Evolutionary conservation across 2,797 vertebrate genomes (phyloP).

Genomic region (Danio jaintianensis): DNA sequence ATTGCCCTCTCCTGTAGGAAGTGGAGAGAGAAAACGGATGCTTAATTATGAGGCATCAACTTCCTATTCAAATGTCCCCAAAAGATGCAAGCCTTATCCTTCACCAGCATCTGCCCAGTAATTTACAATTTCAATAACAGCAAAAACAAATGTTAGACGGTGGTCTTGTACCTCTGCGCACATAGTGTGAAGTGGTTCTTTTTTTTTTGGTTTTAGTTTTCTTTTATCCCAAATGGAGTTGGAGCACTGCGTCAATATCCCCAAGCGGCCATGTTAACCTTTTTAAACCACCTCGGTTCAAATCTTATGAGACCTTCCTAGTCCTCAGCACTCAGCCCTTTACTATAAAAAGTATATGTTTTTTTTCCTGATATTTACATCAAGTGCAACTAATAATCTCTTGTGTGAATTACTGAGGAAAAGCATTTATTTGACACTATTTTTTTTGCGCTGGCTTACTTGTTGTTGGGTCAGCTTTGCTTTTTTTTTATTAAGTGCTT

Average conservation of each 20-base stretch:
- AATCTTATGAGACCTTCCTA: conserved; percentile 35
- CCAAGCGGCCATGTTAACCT: conserved; percentile 61
- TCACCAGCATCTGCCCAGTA: conserved; percentile 66
- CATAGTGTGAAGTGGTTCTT: conserved; percentile 64
- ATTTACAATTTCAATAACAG: conserved; percentile 72
- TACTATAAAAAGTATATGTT: conserved; percentile 64
- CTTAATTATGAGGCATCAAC: conserved; percentile 7
- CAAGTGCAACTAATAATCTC: conserved; percentile 66
- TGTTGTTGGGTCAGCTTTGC: conserved; percentile 11
- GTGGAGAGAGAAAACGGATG: not conserved
- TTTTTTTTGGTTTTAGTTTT: conserved; percentile 55
- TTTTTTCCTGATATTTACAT: conserved; percentile 61
- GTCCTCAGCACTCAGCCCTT: conserved; percentile 56
- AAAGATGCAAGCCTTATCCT: conserved; percentile 55
- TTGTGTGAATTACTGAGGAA: conserved; percentile 71
- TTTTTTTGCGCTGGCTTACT: conserved; percentile 25
- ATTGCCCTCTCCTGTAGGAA: conserved; percentile 4
- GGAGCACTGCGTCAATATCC: conserved; percentile 63
- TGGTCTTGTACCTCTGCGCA: conserved; percentile 60
- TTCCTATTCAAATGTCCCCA: conserved; percentile 53
- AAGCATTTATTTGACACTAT: conserved; percentile 46
- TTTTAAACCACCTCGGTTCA: conserved; percentile 62
- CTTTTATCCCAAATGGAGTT: conserved; percentile 59
- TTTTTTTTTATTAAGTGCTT: conserved; percentile 43
- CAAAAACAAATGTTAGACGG: conserved; percentile 61